These are phyloP conservation scores for Napeogenes sylphis DNA, from an alignment of 2,888 invertebrate genomes.

Conservation along the genomic window DNA sequence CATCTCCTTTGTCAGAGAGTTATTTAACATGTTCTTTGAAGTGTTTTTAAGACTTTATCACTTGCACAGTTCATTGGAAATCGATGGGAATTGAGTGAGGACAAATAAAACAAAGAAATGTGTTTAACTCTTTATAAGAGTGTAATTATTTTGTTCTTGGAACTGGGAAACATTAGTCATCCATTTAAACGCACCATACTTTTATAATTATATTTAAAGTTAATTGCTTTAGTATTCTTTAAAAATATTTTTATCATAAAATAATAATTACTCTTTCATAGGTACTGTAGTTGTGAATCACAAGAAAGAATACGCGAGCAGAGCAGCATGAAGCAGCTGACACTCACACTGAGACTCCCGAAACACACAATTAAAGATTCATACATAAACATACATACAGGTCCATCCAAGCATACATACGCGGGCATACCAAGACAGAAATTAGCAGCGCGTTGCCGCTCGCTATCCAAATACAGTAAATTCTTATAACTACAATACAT, in stretches of 20 bases:
- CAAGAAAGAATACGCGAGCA: constrained; percentile 25
- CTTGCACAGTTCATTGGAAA: too few species aligned
- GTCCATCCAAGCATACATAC: constrained; percentile 29
- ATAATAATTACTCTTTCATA: constrained; percentile 26
- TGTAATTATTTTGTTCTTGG: constrained; percentile 62
- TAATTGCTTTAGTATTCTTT: constrained; percentile 34
- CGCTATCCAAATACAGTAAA: constrained; percentile 6
- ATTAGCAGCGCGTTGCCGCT: constrained; percentile 23
- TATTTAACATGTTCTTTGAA: too few species aligned
- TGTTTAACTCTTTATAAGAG: constrained; percentile 57
- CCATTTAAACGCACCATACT: constrained; percentile 39
- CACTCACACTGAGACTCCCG: background rate
- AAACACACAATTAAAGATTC: too few species aligned
- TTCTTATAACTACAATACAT: constrained; percentile 20
- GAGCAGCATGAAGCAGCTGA: constrained; percentile 8
- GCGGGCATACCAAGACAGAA: constrained; percentile 18
- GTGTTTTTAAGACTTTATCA: too few species aligned
- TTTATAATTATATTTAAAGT: constrained; percentile 32
- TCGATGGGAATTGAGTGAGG: background rate
- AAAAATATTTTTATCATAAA: constrained; percentile 34
- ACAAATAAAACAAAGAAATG: constrained; percentile 39
- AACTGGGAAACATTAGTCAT: constrained; percentile 54
- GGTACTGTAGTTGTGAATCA: constrained; percentile 34
- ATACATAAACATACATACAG: background rate
- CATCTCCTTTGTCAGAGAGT: too few species aligned